Percentiles rank a stretch among this genome's conserved stretches.
These are phyloP conservation scores for Cistogaster globosa DNA, from an alignment of 2,888 invertebrate genomes.

Conservation along the genomic window DNA sequence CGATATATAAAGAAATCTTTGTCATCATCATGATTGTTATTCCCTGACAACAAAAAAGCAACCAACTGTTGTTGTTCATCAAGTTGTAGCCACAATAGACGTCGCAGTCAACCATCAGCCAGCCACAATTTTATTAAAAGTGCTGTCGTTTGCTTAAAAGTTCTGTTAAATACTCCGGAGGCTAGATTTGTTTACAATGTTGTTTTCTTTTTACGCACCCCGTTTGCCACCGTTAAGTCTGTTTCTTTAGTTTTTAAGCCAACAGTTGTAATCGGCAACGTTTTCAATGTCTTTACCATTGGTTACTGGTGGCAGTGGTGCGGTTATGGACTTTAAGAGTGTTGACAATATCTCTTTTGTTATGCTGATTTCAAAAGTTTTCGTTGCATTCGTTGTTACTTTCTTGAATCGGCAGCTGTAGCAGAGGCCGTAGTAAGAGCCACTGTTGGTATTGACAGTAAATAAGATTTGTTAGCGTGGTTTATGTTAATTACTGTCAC, in stretches of 20 bases:
- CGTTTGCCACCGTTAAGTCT: conserved; percentile 37
- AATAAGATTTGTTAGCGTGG: conserved; percentile 74
- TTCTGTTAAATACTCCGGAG: conserved; percentile 62
- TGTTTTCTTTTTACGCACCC: conserved; percentile 35
- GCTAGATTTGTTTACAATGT: conserved; percentile 60
- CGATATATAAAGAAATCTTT: conserved; percentile 24
- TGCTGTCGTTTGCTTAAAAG: conserved; percentile 71
- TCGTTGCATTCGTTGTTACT: conserved; percentile 37
- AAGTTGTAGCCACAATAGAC: conserved; percentile 43
- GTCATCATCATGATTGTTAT: conserved; percentile 22
- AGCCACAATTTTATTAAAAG: conserved; percentile 73
- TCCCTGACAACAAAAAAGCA: conserved; percentile 5
- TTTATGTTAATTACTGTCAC: conserved; percentile 75
- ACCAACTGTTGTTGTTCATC: conserved; percentile 67
- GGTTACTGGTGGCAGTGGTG: background rate
- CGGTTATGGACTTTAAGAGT: conserved; percentile 40
- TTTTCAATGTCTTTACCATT: conserved; percentile 41
- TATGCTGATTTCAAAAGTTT: conserved; percentile 55
- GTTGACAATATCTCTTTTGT: conserved; percentile 68
- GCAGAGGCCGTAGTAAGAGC: conserved; percentile 26
- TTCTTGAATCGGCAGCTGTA: conserved; percentile 21
- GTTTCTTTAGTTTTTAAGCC: conserved; percentile 49
- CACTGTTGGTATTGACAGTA: conserved; percentile 72
- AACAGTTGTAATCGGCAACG: conserved; percentile 44
- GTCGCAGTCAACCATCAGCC: conserved; percentile 58